A percentile compares a stretch with the other conserved stretches of the same genome.
Evolutionary conservation across 2,797 vertebrate genomes (phyloP).

Genomic region (Tiaroga cobitis): DNA sequence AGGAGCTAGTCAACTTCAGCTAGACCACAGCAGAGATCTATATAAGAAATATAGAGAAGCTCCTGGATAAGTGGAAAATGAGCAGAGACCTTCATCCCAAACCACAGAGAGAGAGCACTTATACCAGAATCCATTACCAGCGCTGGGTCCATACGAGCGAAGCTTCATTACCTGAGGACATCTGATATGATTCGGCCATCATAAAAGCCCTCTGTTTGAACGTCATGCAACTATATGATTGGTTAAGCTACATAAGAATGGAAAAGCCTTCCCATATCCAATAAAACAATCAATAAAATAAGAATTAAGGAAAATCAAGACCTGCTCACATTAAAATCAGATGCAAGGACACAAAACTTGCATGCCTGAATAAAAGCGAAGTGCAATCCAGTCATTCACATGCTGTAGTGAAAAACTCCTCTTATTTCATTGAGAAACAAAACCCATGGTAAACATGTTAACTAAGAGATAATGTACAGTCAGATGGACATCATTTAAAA

Average conservation of each 20-base stretch:
- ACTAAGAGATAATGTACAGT: not conserved
- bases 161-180: constrained; percentile 20
- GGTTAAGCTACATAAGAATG: not conserved
- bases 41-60: not conserved
- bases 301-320: not conserved
- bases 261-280: not conserved
- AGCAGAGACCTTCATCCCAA: not conserved
- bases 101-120: constrained; percentile 25
- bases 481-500: not conserved
- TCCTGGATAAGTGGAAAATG: constrained; percentile 7
- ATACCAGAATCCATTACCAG: constrained; percentile 2
- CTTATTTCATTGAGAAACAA: not conserved
- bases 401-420: not conserved
- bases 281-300: not conserved
- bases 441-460: not conserved
- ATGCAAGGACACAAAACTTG: not conserved
- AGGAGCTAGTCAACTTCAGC: not conserved
- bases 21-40: not conserved
- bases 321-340: not conserved
- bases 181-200: not conserved
- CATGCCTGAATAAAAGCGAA: no score
- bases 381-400: no score
- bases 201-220: not conserved
- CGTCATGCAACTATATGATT: not conserved
- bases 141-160: not conserved